These are phyloP conservation scores for Rhodinocichla rosea DNA, from an alignment of 2,113 vertebrate species.

Conservation along the genomic window DNA sequence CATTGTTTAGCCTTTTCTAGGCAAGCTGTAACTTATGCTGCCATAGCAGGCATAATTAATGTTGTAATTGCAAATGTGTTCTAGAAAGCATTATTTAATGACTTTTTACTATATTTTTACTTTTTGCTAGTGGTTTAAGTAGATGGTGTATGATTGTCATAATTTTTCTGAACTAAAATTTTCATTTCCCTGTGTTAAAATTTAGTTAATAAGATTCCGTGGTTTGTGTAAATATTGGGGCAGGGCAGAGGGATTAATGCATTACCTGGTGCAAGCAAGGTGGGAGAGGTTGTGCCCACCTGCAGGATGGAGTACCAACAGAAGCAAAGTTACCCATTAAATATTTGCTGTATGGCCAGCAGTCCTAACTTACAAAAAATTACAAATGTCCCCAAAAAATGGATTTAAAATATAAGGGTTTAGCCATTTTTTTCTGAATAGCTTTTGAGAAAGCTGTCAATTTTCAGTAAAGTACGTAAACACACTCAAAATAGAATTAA, in stretches of 20 bases:
- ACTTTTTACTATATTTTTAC: not conserved
- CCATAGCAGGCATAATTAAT: constrained; percentile 24
- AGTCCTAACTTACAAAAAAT: not conserved
- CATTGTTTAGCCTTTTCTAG: not conserved
- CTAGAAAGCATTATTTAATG: not conserved
- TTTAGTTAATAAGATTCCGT: not conserved
- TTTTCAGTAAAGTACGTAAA: not conserved
- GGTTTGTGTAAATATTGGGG: not conserved
- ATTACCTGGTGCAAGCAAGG: not conserved
- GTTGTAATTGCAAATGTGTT: constrained; percentile 21
- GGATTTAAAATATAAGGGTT: not conserved
- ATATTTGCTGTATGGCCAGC: not conserved
- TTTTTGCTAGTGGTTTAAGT: not conserved
- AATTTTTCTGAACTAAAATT: not conserved
- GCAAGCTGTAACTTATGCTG: not conserved
- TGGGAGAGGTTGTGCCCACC: not conserved
- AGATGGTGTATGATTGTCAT: not conserved
- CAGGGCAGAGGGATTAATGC: not conserved
- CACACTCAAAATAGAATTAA: not conserved
- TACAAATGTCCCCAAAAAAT: not conserved
- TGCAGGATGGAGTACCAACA: not conserved
- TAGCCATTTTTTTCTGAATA: not conserved
- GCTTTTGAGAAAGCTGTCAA: not conserved
- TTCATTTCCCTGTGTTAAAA: not conserved
- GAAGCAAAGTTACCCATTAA: not conserved